Percentiles rank a stretch among this genome's conserved stretches.
These are phyloP conservation scores for Congeria kusceri DNA, from an alignment of 2,888 invertebrate species.

Conservation along the genomic window DNA sequence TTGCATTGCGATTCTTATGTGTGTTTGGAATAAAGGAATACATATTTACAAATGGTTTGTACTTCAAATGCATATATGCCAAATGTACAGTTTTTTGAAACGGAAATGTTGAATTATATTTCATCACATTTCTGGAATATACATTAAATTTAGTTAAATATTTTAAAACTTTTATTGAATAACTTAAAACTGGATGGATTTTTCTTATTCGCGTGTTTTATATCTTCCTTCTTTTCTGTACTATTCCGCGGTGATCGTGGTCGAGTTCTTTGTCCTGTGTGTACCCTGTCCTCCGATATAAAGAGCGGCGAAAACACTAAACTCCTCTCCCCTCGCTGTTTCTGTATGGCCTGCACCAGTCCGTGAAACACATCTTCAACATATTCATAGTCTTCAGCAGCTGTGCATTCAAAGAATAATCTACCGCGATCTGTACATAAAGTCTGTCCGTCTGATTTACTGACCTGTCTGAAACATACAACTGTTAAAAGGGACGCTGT, in stretches of 20 bases:
- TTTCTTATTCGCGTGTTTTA: constrained; percentile 76
- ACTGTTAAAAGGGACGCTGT: too few species aligned
- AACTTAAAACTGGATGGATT: constrained; percentile 76
- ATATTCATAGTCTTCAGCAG: constrained; percentile 84
- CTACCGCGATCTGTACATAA: constrained; percentile 82
- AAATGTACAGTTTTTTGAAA: too few species aligned
- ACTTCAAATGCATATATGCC: too few species aligned
- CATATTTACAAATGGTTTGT: too few species aligned
- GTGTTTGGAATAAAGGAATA: too few species aligned
- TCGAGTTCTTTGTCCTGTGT: constrained; percentile 59
- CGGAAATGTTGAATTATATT: too few species aligned
- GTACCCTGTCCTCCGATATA: constrained; percentile 80
- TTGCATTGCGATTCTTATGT: too few species aligned
- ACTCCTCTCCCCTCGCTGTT: constrained; percentile 80
- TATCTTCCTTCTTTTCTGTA: constrained; percentile 72
- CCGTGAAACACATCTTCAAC: constrained; percentile 84
- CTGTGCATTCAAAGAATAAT: constrained; percentile 84
- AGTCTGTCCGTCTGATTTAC: constrained; percentile 79
- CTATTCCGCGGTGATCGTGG: constrained; percentile 77
- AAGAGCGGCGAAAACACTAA: constrained; percentile 77
- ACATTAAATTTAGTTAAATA: constrained; percentile 73
- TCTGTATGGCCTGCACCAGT: constrained; percentile 80
- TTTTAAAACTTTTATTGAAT: constrained; percentile 80
- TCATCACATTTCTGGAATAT: too few species aligned
- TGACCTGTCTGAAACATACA: constrained; percentile 75